These are phyloP conservation scores for Andricus curvator DNA, from an alignment of 2,888 invertebrate species.

Conservation along the genomic window DNA sequence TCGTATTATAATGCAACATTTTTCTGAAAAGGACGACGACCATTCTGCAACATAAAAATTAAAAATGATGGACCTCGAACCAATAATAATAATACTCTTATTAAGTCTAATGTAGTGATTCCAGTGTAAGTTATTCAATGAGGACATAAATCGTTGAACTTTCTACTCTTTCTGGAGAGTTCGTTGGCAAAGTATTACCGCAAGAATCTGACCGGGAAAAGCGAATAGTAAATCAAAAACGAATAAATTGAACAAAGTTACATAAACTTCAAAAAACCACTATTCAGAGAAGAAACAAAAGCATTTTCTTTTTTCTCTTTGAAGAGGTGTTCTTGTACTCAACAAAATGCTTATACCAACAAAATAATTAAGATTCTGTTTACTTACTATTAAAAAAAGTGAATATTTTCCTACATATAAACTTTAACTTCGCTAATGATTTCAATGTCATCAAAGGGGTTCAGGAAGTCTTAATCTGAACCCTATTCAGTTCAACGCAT, in stretches of 20 bases:
- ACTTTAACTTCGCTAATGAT: not conserved
- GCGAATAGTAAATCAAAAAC: not conserved
- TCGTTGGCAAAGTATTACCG: slow-evolving; percentile 40
- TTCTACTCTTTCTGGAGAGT: slow-evolving; percentile 49
- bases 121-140: slow-evolving; percentile 39
- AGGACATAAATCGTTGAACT: slow-evolving; percentile 52
- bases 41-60: not conserved
- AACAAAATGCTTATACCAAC: no score
- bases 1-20: no score
- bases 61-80: not conserved
- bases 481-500: not conserved
- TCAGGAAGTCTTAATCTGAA: not conserved
- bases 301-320: no score
- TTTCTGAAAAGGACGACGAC: no score
- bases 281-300: not conserved
- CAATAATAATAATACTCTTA: not conserved
- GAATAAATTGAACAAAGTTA: not conserved
- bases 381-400: no score
- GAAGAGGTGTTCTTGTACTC: no score
- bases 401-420: no score
- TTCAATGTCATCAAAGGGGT: not conserved
- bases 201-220: slow-evolving; percentile 11
- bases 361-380: no score
- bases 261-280: not conserved
- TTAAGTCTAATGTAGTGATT: slow-evolving; percentile 41